Evolutionary conservation across 2,797 vertebrate genomes (phyloP).

Genomic region (Enteromius unitaeniatus): DNA sequence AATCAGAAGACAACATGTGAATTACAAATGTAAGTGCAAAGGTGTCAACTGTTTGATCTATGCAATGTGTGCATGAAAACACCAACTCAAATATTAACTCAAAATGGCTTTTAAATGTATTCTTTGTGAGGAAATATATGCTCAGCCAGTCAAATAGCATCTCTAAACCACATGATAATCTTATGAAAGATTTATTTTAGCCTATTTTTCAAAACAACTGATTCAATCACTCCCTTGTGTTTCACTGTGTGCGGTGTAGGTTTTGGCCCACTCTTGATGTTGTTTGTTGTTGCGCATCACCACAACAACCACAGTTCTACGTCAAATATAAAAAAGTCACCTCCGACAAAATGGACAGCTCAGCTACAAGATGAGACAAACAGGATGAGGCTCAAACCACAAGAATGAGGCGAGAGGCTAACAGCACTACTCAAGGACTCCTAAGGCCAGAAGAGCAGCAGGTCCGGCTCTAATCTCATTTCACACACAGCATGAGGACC

Average conservation of each 20-base stretch:
- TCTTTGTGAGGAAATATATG: neutral
- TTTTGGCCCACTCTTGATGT: constrained; percentile 31
- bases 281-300: constrained; percentile 20
- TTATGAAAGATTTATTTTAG: neutral
- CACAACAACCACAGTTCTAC: constrained; percentile 42
- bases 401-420: neutral
- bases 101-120: neutral
- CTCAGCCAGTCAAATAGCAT: neutral
- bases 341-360: constrained; percentile 10
- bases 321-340: constrained; percentile 1
- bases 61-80: neutral
- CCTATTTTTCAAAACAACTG: neutral
- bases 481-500: constrained; percentile 22
- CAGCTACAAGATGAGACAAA: constrained; percentile 18
- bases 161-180: neutral
- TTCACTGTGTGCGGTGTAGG: constrained; percentile 26
- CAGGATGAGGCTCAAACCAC: constrained; percentile 4
- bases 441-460: constrained; percentile 30
- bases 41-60: neutral
- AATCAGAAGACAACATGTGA: constrained; percentile 3
- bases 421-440: neutral
- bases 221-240: neutral
- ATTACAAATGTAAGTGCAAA: neutral
- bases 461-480: constrained; percentile 42
- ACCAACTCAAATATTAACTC: neutral